These are phyloP conservation scores for Conops quadrifasciatus DNA, from an alignment of 2,888 invertebrate species.

Conservation along the genomic window DNA sequence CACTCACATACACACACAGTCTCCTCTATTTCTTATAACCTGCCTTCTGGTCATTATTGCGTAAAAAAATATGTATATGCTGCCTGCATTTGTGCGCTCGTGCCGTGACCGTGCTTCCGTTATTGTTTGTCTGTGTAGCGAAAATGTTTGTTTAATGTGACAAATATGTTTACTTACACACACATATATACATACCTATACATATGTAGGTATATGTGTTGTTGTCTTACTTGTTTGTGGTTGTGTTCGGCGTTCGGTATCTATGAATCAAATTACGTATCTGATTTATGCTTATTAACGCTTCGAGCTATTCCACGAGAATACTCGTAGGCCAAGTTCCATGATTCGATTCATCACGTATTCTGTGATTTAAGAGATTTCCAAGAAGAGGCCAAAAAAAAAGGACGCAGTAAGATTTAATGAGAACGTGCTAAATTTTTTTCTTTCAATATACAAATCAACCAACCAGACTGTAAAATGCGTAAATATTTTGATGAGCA, in stretches of 20 bases:
- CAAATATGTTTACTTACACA: conserved; percentile 12
- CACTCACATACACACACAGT: neutral
- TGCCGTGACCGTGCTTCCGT: neutral
- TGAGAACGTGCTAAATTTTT: too few relatives aligned
- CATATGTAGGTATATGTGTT: neutral
- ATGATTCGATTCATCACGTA: conserved; percentile 9
- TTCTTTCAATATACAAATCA: too few relatives aligned
- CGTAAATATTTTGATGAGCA: too few relatives aligned
- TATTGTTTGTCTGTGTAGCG: neutral
- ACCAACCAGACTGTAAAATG: too few relatives aligned
- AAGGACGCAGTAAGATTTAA: too few relatives aligned
- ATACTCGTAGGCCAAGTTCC: neutral
- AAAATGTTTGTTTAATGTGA: conserved; percentile 19
- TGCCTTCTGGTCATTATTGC: conserved; percentile 4
- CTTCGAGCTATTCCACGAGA: conserved; percentile 20
- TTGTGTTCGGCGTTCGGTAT: too few relatives aligned
- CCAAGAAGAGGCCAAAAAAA: neutral
- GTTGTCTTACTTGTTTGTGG: too few relatives aligned
- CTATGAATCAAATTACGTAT: conserved; percentile 22
- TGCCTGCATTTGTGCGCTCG: neutral
- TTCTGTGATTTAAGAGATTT: neutral
- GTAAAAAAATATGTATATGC: neutral
- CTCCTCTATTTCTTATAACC: neutral
- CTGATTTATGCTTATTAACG: conserved; percentile 33
- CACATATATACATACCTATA: neutral